These are phyloP conservation scores for Zonotrichia leucophrys DNA, from an alignment of 2,113 vertebrate genomes.

Conservation along the genomic window DNA sequence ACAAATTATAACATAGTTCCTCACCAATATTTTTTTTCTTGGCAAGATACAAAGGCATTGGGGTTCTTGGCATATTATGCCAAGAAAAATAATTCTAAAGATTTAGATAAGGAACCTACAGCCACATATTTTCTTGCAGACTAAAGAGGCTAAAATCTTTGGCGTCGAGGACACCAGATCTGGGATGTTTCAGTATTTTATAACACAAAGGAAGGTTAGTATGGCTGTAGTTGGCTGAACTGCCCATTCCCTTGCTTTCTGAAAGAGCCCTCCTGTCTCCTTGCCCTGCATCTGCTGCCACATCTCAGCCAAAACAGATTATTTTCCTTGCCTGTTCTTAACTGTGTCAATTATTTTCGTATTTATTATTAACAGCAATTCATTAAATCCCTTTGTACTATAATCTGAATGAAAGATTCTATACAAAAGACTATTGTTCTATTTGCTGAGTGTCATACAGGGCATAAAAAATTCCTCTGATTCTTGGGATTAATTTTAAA, in stretches of 20 bases:
- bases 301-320: background rate
- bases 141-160: background rate
- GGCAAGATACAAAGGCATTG: background rate
- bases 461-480: background rate
- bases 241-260: background rate
- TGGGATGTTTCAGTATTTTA: background rate
- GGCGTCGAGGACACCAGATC: background rate
- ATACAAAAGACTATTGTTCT: background rate
- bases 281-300: background rate
- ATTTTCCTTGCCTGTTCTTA: background rate
- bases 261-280: background rate
- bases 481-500: conserved; percentile 39
- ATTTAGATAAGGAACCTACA: background rate
- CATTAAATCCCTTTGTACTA: background rate
- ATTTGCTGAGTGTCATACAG: background rate
- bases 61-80: background rate
- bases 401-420: background rate
- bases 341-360: background rate
- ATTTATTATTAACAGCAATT: conserved; percentile 5
- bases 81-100: background rate
- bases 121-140: background rate
- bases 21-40: background rate
- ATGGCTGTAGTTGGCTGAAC: background rate
- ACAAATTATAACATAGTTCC: background rate
- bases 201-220: background rate